Conservation (phyloP, 1,140 invertebrate species). For the Drosophila bocqueti region DNA sequence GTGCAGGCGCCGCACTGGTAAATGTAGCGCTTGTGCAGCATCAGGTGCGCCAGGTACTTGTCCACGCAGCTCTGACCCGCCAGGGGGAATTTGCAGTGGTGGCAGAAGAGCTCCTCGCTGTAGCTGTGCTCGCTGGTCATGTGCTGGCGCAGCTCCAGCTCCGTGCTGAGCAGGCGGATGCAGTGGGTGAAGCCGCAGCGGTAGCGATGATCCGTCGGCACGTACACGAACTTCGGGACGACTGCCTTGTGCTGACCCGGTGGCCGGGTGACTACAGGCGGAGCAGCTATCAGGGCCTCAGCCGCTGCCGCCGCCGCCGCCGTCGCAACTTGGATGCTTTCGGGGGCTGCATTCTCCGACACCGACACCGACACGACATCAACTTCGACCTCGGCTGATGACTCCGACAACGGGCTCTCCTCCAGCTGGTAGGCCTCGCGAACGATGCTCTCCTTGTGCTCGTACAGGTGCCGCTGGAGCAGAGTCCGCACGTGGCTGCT, state of each 20-base stretch:
- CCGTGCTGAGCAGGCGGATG: background rate
- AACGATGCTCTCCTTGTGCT: slow-evolving; percentile 18
- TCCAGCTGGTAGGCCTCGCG: slow-evolving; percentile 19
- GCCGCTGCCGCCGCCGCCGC: no score
- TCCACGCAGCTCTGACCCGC: background rate
- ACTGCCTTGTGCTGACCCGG: background rate
- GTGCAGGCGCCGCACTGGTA: slow-evolving; percentile 57
- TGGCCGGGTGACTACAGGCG: background rate
- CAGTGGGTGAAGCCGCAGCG: slow-evolving; percentile 31
- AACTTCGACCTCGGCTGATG: background rate
- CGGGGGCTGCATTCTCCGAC: background rate
- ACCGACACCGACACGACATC: background rate
- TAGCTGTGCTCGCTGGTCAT: slow-evolving; percentile 25
- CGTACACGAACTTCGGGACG: slow-evolving; percentile 1
- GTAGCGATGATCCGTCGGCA: slow-evolving; percentile 38
- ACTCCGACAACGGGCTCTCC: background rate
- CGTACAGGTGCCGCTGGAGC: slow-evolving; percentile 28
- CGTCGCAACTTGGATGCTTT: background rate
- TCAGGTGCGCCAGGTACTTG: slow-evolving; percentile 33
- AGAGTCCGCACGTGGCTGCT: accelerated
- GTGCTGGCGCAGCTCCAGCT: slow-evolving; percentile 30
- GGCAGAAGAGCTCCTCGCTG: slow-evolving; percentile 12
- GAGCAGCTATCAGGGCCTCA: no score
- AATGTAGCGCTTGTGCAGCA: slow-evolving; percentile 54
- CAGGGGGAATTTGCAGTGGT: slow-evolving; percentile 22